Evolutionary conservation across 1,140 invertebrate genomes (phyloP).

Genomic region (Sesamia nonagrioides): DNA sequence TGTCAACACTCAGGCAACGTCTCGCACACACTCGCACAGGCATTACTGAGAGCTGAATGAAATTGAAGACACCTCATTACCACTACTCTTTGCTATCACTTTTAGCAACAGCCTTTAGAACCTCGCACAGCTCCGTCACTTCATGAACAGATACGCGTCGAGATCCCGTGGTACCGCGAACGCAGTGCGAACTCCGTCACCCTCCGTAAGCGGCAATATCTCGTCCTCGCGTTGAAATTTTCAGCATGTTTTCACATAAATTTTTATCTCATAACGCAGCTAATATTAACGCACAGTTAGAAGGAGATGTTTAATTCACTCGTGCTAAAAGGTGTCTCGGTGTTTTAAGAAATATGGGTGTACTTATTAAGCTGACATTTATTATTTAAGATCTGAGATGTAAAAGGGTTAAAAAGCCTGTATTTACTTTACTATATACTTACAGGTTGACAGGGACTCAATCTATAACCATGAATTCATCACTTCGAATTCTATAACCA

Average conservation of each 20-base stretch:
- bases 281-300: constrained; percentile 42
- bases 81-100: constrained; percentile 49
- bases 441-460: too few species aligned
- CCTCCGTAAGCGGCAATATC: constrained; percentile 33
- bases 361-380: neutral
- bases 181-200: neutral
- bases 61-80: constrained; percentile 50
- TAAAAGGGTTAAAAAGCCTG: neutral
- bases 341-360: constrained; percentile 9
- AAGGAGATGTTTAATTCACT: constrained; percentile 30
- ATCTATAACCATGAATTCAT: too few species aligned
- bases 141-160: neutral
- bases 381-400: neutral
- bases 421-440: too few species aligned
- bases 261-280: constrained; percentile 31
- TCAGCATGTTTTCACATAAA: constrained; percentile 41
- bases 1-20: constrained; percentile 54
- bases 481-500: too few species aligned
- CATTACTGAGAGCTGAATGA: constrained; percentile 54
- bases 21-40: constrained; percentile 39
- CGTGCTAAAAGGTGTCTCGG: neutral
- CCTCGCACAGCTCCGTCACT: constrained; percentile 10
- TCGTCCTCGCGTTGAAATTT: constrained; percentile 29
- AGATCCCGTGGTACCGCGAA: constrained; percentile 16
- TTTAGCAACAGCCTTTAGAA: neutral